Conservation (phyloP, 2,888 invertebrate genomes). For the Trilocha varians region DNA sequence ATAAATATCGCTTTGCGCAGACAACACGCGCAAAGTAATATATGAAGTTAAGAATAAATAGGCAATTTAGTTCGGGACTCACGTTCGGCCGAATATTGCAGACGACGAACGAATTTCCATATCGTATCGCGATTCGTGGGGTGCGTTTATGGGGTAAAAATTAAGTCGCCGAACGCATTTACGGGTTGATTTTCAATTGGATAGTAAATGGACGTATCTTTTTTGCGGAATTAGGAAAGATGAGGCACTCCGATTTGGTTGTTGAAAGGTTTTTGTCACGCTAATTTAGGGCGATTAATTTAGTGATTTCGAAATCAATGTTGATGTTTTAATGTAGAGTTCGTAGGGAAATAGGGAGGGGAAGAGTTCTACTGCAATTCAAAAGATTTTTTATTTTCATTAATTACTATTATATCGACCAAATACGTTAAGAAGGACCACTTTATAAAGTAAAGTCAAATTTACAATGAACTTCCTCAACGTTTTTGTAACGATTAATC, state of each 20-base stretch:
- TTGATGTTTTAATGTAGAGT: too few relatives aligned
- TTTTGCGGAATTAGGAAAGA: not conserved
- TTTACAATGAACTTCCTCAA: too few relatives aligned
- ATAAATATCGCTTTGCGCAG: conserved; percentile 73
- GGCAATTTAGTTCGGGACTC: conserved; percentile 69
- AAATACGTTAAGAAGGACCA: too few relatives aligned
- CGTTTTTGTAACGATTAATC: too few relatives aligned
- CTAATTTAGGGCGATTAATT: too few relatives aligned
- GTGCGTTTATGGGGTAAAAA: conserved; percentile 72
- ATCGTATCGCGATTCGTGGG: conserved; percentile 68
- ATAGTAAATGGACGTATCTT: conserved; percentile 22
- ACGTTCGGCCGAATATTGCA: conserved; percentile 71
- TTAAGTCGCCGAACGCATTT: conserved; percentile 55
- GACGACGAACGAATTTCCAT: conserved; percentile 67
- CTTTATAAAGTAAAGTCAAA: too few relatives aligned
- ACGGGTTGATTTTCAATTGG: conserved; percentile 58
- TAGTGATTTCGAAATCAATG: too few relatives aligned
- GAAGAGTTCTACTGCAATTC: too few relatives aligned
- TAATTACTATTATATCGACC: too few relatives aligned
- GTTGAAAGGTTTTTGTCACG: too few relatives aligned
- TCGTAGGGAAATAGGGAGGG: too few relatives aligned
- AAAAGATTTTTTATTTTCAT: too few relatives aligned
- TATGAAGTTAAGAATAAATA: conserved; percentile 75
- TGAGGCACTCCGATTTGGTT: not conserved
- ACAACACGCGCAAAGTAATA: conserved; percentile 74